phyloP scores from a whole-genome alignment of 2,888 invertebrate species.

The Trilocha varians region DNA sequence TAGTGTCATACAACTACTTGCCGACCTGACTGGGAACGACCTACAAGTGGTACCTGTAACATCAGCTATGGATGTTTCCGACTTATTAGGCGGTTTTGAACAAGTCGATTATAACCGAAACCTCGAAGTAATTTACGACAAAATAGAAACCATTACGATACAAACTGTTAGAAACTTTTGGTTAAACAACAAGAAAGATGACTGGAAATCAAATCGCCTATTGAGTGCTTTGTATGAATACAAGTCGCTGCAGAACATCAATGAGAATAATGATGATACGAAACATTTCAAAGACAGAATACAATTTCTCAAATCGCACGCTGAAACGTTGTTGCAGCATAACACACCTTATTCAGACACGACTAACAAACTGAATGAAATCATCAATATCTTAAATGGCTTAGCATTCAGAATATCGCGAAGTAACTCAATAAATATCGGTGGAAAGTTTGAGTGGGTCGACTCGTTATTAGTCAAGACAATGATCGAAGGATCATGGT shows the following conservation, averaged over 20 bases:
- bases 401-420: slow-evolving; percentile 56
- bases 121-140: slow-evolving; percentile 78
- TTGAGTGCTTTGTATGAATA: slow-evolving; percentile 42
- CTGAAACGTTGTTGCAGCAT: slow-evolving; percentile 28
- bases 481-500: slow-evolving; percentile 85
- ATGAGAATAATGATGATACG: slow-evolving; percentile 26
- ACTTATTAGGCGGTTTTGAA: slow-evolving; percentile 97
- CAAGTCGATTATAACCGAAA: slow-evolving; percentile 86
- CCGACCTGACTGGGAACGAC: slow-evolving; percentile 81
- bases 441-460: slow-evolving; percentile 95
- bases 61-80: slow-evolving; percentile 94
- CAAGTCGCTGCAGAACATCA: slow-evolving; percentile 28
- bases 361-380: slow-evolving; percentile 27
- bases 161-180: slow-evolving; percentile 61
- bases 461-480: slow-evolving; percentile 91
- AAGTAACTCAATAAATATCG: slow-evolving; percentile 79
- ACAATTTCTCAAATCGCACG: slow-evolving; percentile 36
- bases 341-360: slow-evolving; percentile 18
- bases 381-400: slow-evolving; percentile 39
- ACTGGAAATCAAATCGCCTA: slow-evolving; percentile 37
- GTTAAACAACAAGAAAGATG: slow-evolving; percentile 28
- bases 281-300: slow-evolving; percentile 41
- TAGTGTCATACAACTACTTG: slow-evolving; percentile 81
- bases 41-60: slow-evolving; percentile 87
- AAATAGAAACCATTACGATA: slow-evolving; percentile 69